These are phyloP conservation scores for Zootoca vivipara DNA, from an alignment of 2,113 vertebrate genomes.

Conservation along the genomic window DNA sequence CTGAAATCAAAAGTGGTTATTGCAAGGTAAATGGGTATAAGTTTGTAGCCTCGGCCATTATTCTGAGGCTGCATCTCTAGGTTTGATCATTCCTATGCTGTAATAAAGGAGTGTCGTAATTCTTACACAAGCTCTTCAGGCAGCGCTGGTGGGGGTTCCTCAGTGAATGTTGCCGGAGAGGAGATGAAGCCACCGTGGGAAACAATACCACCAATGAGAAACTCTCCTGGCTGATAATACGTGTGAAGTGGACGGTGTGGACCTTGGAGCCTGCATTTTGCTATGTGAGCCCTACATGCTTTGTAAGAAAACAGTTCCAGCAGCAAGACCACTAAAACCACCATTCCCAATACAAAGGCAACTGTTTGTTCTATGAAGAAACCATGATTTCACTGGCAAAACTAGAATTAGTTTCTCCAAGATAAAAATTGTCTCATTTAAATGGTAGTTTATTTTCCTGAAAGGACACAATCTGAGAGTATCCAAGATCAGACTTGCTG, in stretches of 20 bases:
- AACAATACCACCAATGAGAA: background rate
- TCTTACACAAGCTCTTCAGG: background rate
- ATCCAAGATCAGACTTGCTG: too few species aligned
- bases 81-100: background rate
- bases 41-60: too few species aligned
- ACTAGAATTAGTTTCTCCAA: background rate
- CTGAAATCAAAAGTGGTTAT: too few species aligned
- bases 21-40: too few species aligned
- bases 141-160: background rate
- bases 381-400: background rate
- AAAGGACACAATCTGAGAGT: too few species aligned
- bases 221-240: background rate
- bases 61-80: background rate
- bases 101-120: background rate
- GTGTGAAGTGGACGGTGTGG: background rate
- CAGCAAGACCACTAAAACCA: background rate
- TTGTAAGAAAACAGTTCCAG: background rate
- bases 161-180: background rate
- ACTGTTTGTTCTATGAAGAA: too few species aligned
- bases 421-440: too few species aligned
- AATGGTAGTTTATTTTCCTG: background rate
- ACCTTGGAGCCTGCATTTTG: background rate
- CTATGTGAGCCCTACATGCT: background rate
- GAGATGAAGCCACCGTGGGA: background rate
- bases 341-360: background rate